A percentile compares a stretch with the other conserved stretches of the same genome.
These are phyloP conservation scores for Arctocebus calabarensis DNA, from an alignment of 2,797 vertebrate species.

Conservation along the genomic window DNA sequence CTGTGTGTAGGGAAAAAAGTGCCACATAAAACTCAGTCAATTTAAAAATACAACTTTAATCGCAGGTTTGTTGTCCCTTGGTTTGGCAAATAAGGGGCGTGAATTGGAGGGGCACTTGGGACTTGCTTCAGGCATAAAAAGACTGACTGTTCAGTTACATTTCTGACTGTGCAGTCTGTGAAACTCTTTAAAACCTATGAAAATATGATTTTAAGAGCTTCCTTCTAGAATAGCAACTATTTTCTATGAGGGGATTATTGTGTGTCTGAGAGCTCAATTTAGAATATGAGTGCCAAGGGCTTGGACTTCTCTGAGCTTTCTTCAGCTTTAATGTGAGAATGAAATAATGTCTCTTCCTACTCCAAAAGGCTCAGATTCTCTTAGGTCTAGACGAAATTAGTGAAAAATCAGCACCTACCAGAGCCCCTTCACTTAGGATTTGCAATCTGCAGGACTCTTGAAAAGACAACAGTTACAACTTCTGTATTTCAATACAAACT, in stretches of 20 bases:
- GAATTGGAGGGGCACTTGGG: conserved; percentile 74
- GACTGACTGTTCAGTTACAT: conserved; percentile 32
- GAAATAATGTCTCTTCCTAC: neutral
- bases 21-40: conserved; percentile 74
- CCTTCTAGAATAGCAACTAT: conserved; percentile 47
- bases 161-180: neutral
- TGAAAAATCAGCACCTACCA: neutral
- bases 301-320: conserved; percentile 17
- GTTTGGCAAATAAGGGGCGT: conserved; percentile 82
- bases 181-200: conserved; percentile 19
- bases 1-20: neutral
- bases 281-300: neutral
- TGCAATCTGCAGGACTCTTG: neutral
- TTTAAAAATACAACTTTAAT: conserved; percentile 84
- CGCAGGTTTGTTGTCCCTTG: conserved; percentile 71
- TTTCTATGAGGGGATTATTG: neutral
- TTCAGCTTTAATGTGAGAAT: neutral
- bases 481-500: neutral
- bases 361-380: neutral
- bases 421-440: neutral
- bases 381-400: neutral
- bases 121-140: conserved; percentile 59
- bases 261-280: neutral
- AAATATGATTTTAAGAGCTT: conserved; percentile 60
- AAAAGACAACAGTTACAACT: neutral